These are phyloP conservation scores for Antheraea assamensis DNA, from an alignment of 2,888 invertebrate species.

Conservation along the genomic window DNA sequence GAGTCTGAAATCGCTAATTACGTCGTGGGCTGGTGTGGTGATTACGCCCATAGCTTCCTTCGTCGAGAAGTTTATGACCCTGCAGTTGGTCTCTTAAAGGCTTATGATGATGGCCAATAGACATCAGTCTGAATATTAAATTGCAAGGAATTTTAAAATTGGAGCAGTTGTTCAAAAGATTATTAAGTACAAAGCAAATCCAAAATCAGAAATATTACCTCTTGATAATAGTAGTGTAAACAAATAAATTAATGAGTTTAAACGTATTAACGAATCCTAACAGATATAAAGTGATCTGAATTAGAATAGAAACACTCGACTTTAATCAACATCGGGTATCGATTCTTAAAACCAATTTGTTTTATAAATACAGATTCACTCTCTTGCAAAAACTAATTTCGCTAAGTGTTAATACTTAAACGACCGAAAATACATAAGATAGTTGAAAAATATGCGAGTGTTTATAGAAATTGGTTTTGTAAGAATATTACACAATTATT, in stretches of 20 bases:
- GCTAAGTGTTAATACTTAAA: background rate
- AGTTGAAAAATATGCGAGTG: background rate
- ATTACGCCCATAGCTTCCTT: too few relatives aligned
- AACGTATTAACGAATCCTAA: background rate
- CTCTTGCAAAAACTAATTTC: background rate
- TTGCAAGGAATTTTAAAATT: too few relatives aligned
- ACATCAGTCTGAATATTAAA: too few relatives aligned
- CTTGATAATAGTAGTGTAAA: background rate
- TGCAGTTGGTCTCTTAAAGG: too few relatives aligned
- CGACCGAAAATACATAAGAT: background rate
- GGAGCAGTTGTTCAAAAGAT: too few relatives aligned
- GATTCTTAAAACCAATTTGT: background rate
- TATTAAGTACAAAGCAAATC: too few relatives aligned
- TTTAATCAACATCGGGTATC: background rate
- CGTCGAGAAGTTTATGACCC: too few relatives aligned
- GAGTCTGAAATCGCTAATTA: too few relatives aligned
- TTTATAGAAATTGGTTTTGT: background rate
- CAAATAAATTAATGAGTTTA: background rate
- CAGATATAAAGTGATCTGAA: background rate
- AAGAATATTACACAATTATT: background rate
- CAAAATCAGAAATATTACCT: too few relatives aligned
- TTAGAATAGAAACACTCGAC: background rate
- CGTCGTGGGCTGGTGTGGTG: too few relatives aligned
- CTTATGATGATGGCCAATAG: too few relatives aligned
- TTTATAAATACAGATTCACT: background rate